Base-by-base conservation (phyloP, 1,140 invertebrate species). In the Penaeus chinensis region DNA sequence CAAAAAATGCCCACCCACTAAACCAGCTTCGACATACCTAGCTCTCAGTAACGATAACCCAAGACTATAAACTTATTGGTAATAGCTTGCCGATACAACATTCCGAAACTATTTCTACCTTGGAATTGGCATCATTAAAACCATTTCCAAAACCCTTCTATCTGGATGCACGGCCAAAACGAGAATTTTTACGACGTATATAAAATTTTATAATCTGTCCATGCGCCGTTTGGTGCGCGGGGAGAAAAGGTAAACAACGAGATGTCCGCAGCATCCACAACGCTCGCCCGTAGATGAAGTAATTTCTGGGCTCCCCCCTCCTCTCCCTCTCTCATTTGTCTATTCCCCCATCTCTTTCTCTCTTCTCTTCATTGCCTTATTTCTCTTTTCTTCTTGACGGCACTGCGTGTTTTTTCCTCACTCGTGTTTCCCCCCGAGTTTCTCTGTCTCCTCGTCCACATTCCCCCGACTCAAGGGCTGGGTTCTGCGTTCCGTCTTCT, bases 201-300 rank as follows among this genome's bases (percentile, higher is more conserved):
- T 85, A 85, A 85, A 85, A 85, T 85, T 85, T 85, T 85, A 85
- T 85, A 85, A 85, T 85, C 84, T 85, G 84, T 85, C 84, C 84
- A 85, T 85, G 84, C 84, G 84, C 84, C 84, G 84, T 78, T 85
- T 85, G 84, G 62, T 82, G 80, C 80, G 80, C 80, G 79, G 22
- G n/a, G 77, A 79, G 77, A 60, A 74, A 84, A 71, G 71, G 82
- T 84, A 84, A 84, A 84, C 69, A 84, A 54, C 20, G 82, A 69
- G 65, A 24, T 60, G 37, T 27, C 37, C 65, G 47, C 82, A 47
- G 71, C 69, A 66, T 84, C 82, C 69, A 32, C 20, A 54, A 60
- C 69, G 32, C 37, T 54, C 42, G 27, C 20, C 27, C 47, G 54
- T 60, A 79, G 54, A 79, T 82, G 80, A 82, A 65, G 62, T 63